These are phyloP conservation scores for Rhynchonema sp. DNA, from an alignment of 2,888 invertebrate genomes.

Conservation along the genomic window DNA sequence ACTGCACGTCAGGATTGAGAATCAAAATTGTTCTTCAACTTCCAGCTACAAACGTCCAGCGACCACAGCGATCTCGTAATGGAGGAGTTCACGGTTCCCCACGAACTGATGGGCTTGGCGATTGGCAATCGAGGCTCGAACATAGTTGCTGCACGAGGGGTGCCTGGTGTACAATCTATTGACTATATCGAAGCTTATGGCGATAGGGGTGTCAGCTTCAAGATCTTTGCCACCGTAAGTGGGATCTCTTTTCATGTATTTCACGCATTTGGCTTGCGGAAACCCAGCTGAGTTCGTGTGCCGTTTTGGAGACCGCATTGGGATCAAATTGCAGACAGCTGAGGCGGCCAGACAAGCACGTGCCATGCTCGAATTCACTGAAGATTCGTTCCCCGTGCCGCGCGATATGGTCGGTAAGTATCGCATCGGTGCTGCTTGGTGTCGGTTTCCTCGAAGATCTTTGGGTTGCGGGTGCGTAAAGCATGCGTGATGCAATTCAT, in stretches of 20 bases:
- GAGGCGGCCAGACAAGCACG: conserved; percentile 75
- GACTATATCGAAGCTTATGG: not conserved
- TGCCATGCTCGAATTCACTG: conserved; percentile 82
- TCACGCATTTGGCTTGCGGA: not conserved
- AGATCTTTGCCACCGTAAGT: not conserved
- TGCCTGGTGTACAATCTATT: not conserved
- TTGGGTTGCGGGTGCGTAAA: no score
- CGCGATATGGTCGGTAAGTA: conserved; percentile 61
- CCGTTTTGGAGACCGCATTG: no score
- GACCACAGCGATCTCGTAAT: not conserved
- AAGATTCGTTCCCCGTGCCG: conserved; percentile 85
- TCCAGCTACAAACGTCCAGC: no score
- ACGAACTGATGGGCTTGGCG: conserved; percentile 92
- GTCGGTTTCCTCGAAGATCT: not conserved
- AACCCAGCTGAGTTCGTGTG: not conserved
- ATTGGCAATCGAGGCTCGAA: conserved; percentile 93
- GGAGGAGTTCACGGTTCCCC: conserved; percentile 63
- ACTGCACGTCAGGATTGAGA: not conserved
- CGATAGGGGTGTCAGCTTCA: not conserved
- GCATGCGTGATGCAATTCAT: no score
- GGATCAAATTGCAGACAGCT: not conserved
- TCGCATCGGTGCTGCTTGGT: not conserved
- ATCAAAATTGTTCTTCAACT: no score
- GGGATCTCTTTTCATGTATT: not conserved
- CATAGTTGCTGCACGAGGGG: conserved; percentile 57